phyloP scores from a whole-genome alignment of 2,888 invertebrate genomes.

The Branchellion lobata region DNA sequence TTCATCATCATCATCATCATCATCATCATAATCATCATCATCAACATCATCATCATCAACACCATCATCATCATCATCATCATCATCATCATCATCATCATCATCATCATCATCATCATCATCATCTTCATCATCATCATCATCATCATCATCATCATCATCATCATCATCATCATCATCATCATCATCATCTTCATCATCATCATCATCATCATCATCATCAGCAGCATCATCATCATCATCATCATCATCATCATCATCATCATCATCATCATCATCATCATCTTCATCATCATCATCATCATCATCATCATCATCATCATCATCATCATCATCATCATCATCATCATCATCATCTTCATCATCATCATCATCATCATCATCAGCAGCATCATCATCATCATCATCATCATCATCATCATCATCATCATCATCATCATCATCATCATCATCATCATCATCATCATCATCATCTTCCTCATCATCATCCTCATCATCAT shows the following conservation, averaged over 20 bases:
- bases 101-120: conserved; percentile 25
- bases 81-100: conserved; percentile 23
- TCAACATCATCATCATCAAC: too few species aligned
- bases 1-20: conserved; percentile 25
- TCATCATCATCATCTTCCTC: background rate
- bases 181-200: conserved; percentile 31
- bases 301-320: too few species aligned
- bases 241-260: background rate
- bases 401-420: conserved; percentile 32
- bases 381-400: too few species aligned
- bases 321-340: background rate
- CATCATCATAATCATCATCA: too few species aligned
- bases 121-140: conserved; percentile 15
- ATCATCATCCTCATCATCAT: too few species aligned
- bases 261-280: too few species aligned
- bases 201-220: conserved; percentile 12
- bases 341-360: background rate
- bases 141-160: conserved; percentile 30
- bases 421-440: conserved; percentile 6
- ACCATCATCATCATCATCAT: conserved; percentile 25
- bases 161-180: conserved; percentile 38
- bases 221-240: too few species aligned
- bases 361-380: background rate
- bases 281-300: too few species aligned
- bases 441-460: background rate